Conservation (phyloP, 2,888 invertebrate genomes). For the Nomada ferruginata region DNA sequence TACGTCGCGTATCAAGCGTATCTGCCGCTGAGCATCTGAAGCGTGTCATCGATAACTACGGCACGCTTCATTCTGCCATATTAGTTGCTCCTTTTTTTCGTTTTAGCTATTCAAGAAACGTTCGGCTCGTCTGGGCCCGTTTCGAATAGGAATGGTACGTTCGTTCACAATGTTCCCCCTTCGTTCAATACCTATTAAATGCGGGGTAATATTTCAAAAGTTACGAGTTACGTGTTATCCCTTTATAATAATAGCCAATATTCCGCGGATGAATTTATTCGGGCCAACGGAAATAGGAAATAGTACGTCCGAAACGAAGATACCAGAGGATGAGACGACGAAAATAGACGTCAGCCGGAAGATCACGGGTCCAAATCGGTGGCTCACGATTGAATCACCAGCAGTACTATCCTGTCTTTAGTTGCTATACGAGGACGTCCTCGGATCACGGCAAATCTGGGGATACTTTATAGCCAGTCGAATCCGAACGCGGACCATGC, state of each 20-base stretch:
- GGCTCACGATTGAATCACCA: conserved; percentile 55
- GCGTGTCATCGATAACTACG: conserved; percentile 53
- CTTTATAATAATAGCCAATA: too few species aligned
- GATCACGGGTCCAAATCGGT: conserved; percentile 49
- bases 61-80: conserved; percentile 20
- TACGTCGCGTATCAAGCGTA: conserved; percentile 59
- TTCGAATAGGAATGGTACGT: neutral
- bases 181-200: too few species aligned
- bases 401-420: conserved; percentile 46
- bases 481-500: conserved; percentile 51
- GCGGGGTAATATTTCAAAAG: too few species aligned
- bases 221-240: too few species aligned
- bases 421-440: conserved; percentile 61
- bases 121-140: neutral
- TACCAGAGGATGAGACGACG: conserved; percentile 17
- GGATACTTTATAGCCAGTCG: conserved; percentile 65
- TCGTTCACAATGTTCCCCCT: neutral
- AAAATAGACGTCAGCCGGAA: conserved; percentile 39
- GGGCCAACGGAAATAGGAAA: too few species aligned
- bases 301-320: neutral
- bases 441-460: conserved; percentile 66
- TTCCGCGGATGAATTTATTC: too few species aligned
- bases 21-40: conserved; percentile 41
- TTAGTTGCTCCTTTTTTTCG: conserved; percentile 22
- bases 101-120: conserved; percentile 1